A percentile compares a stretch with the other conserved stretches of the same genome.
Conservation (phyloP, 2,113 vertebrate species). For the Syngnathus scovelli region DNA sequence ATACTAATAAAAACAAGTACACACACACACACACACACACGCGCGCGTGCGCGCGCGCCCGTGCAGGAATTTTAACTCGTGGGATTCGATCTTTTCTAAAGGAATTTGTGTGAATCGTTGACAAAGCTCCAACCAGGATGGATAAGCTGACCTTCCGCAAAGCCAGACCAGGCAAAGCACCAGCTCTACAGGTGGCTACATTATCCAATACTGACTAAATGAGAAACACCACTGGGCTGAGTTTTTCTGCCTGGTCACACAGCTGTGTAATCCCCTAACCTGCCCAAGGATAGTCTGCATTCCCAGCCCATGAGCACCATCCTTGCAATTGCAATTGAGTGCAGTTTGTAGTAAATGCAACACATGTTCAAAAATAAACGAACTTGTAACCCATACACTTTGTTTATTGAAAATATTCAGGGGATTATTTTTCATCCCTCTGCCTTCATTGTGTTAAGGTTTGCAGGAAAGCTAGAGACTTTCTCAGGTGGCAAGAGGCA, state of each 20-base stretch:
- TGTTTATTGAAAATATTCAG: no score
- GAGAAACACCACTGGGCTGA: constrained; percentile 3
- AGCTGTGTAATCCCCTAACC: constrained; percentile 10
- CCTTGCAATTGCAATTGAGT: not conserved
- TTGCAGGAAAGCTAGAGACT: not conserved
- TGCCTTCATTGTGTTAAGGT: not conserved
- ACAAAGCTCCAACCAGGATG: constrained; percentile 26
- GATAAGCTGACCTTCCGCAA: constrained; percentile 17
- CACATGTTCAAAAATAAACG: no score
- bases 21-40: no score
- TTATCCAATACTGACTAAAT: constrained; percentile 29
- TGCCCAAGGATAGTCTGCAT: constrained; percentile 19
- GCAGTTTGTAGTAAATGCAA: not conserved
- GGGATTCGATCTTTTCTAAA: constrained; percentile 12
- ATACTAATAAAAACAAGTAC: no score
- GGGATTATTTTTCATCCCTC: no score
- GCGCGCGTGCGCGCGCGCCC: no score
- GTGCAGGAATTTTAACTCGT: no score
- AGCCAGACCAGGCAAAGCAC: not conserved
- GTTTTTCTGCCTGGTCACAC: constrained; percentile 26
- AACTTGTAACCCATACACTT: no score
- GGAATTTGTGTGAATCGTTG: constrained; percentile 15
- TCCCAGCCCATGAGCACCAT: constrained; percentile 13
- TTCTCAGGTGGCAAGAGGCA: not conserved
- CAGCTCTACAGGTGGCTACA: constrained; percentile 23